Evolutionary conservation across 2,888 invertebrate species (phyloP), one percentile per base, ranked within the genome.

Genomic region (Helleia helle): DNA sequence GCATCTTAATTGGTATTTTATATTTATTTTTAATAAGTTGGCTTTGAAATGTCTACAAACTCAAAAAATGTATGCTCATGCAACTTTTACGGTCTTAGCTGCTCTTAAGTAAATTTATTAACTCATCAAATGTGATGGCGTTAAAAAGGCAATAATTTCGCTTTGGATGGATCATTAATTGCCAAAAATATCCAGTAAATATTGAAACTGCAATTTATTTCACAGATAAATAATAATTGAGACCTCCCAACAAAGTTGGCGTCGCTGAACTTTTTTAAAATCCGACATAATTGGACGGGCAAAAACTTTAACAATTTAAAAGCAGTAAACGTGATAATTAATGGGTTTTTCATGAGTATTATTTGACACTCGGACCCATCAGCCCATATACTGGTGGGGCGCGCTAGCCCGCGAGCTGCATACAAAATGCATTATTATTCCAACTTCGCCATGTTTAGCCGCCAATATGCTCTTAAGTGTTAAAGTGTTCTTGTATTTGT

Each of bases 341-440:
- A 58, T 55, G 46, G 52, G 49, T 59, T 56, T 62, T 55, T 55
- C 50, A 42, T 41, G 45, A 43, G 46, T 49, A 50, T 52, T 54
- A 59, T 53, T 54, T 54, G 50, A 56, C 46, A 46, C 53, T 54
- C 54, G 52, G 38, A 46, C 2, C 22, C 22, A 22, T 22, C 22
- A 22, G 38, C 50, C 43, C 54, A 41, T 40, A 42, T 36, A 36
- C 42, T 47, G 42, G 36, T 46, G 40, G 39, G 47, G 37, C 36
- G 37, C 38, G 37, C 38, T 22, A 29, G 29, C 25, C 28, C 39
- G 41, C 47, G 59, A 40, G 44, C 29, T 42, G 64, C 55, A 65
- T 65, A 65, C 58, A 42, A 53, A 63, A 39, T n/a, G 38, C 38
- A 39, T 14, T 29, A 39, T 39, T 39, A 39, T 39, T 29, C 30